Evolutionary conservation across 2,888 invertebrate genomes (phyloP).

Genomic region (Holacanthella duospinosa): DNA sequence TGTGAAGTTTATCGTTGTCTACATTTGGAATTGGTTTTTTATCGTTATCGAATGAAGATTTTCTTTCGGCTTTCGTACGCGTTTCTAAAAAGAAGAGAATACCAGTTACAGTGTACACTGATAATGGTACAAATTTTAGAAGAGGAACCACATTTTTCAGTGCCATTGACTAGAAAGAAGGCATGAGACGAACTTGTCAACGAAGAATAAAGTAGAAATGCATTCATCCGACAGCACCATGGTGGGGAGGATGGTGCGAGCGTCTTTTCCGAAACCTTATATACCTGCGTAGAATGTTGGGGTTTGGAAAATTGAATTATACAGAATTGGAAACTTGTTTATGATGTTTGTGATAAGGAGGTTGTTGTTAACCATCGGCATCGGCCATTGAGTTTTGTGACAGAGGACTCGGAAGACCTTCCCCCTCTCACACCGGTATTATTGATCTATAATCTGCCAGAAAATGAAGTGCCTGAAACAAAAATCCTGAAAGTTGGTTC

Average conservation of each 20-base stretch:
- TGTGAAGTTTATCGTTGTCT: constrained; percentile 41
- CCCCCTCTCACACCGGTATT: background rate
- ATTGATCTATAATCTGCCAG: background rate
- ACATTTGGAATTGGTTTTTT: constrained; percentile 41
- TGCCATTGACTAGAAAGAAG: constrained; percentile 14
- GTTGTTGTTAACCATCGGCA: background rate
- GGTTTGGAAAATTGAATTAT: background rate
- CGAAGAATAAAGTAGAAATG: constrained; percentile 36
- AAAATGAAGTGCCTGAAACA: background rate
- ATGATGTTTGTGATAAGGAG: background rate
- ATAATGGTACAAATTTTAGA: constrained; percentile 39
- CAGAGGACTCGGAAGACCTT: background rate
- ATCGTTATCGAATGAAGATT: too few relatives aligned
- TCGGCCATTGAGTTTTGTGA: constrained; percentile 2
- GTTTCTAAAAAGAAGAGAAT: constrained; percentile 40
- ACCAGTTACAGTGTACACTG: constrained; percentile 36
- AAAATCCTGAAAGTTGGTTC: background rate
- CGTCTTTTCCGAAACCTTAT: constrained; percentile 10
- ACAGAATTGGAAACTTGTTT: background rate
- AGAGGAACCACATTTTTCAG: constrained; percentile 21
- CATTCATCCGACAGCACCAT: constrained; percentile 34
- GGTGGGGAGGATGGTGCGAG: constrained; percentile 39
- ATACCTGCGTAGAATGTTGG: constrained; percentile 2
- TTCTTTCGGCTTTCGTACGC: constrained; percentile 39
- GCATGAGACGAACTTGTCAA: constrained; percentile 7